Conservation (phyloP, 2,888 invertebrate genomes). For the Rhimphoctona megacephalus region DNA sequence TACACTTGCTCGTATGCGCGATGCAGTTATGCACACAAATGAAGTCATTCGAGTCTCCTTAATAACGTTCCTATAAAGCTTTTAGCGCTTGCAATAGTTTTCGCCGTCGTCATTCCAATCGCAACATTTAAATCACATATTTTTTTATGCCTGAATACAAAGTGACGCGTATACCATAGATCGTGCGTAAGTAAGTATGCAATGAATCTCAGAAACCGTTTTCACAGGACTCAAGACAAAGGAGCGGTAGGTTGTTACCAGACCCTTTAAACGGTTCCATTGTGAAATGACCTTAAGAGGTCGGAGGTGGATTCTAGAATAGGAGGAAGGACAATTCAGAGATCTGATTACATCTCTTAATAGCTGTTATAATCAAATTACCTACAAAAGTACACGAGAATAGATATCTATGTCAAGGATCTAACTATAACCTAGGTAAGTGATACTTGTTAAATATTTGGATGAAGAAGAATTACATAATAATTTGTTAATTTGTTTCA, state of each 20-base stretch:
- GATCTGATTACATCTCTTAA: conserved; percentile 41
- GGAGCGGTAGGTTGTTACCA: conserved; percentile 37
- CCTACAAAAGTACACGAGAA: conserved; percentile 15
- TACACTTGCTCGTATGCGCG: background rate
- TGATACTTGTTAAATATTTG: background rate
- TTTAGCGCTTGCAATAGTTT: background rate
- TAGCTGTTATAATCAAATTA: conserved; percentile 46
- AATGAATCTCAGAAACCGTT: conserved; percentile 31
- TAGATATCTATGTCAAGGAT: conserved; percentile 3
- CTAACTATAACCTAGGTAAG: background rate
- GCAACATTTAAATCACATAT: background rate
- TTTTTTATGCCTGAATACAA: background rate
- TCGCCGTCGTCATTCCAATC: background rate
- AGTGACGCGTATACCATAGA: background rate
- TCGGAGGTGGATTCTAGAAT: background rate
- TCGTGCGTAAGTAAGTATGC: background rate
- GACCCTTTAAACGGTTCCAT: conserved; percentile 38
- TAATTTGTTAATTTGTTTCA: conserved; percentile 10
- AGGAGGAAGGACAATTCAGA: background rate
- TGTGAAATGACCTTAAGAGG: conserved; percentile 7
- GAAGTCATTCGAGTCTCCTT: background rate
- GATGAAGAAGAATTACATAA: background rate
- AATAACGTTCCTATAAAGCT: background rate
- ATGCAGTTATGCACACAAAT: background rate
- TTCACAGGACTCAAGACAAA: conserved; percentile 11